These are phyloP conservation scores for Porites lutea DNA, from an alignment of 64 coral and sea anemone species.

Conservation along the genomic window DNA sequence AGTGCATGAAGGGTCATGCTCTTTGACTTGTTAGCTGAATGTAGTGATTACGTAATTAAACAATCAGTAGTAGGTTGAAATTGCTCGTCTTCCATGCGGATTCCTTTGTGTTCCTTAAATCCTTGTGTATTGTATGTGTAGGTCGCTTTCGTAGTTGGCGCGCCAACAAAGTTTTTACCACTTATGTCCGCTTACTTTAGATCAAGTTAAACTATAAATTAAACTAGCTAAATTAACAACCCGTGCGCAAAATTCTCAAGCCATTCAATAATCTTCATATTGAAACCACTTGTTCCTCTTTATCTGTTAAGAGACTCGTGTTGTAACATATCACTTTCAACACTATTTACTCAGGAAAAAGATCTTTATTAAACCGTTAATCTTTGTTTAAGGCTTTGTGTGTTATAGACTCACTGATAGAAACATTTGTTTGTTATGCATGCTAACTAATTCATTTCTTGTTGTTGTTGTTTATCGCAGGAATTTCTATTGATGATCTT, in stretches of 20 bases:
- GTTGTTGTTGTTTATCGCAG: slow-evolving; percentile 28
- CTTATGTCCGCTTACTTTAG: not conserved
- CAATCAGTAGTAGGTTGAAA: too few relatives aligned
- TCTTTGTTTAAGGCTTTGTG: not conserved
- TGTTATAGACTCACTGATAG: not conserved
- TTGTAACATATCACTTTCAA: not conserved
- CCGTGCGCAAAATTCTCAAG: not conserved
- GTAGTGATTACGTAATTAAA: too few relatives aligned
- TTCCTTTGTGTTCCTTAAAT: slow-evolving; percentile 1
- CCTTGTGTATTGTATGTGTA: not conserved
- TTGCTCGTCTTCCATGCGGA: not conserved
- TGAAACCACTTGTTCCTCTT: not conserved
- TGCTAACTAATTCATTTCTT: not conserved
- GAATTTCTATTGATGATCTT: slow-evolving; percentile 76
- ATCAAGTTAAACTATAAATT: too few relatives aligned
- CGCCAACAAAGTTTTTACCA: not conserved
- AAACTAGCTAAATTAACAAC: too few relatives aligned
- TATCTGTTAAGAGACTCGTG: not conserved
- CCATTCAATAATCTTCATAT: not conserved
- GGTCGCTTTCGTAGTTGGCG: not conserved
- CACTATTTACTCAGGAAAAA: not conserved
- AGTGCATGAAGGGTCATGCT: too few relatives aligned
- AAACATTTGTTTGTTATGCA: not conserved
- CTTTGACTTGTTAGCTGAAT: too few relatives aligned
- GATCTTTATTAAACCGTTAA: not conserved